A percentile compares a stretch with the other conserved stretches of the same genome.
Evolutionary conservation across 2,797 vertebrate species (phyloP).

Genomic region (Pseudochromis fuscus): DNA sequence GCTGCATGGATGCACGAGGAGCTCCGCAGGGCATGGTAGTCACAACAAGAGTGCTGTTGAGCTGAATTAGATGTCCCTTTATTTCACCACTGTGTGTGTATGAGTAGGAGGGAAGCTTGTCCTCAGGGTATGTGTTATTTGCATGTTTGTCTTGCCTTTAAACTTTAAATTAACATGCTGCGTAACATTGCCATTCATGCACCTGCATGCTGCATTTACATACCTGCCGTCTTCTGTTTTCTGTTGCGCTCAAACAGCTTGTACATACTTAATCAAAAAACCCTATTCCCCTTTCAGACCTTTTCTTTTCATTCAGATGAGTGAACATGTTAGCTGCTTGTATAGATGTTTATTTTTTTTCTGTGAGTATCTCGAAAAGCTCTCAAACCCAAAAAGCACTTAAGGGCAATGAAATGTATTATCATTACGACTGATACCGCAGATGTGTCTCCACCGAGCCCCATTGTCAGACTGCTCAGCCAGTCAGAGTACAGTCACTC

Average conservation of each 20-base stretch:
- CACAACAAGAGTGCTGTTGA: conserved; percentile 50
- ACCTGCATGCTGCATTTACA: conserved; percentile 10
- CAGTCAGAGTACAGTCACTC: conserved; percentile 37
- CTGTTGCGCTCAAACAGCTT: not conserved
- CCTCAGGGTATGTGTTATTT: conserved; percentile 23
- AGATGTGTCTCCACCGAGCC: conserved; percentile 31
- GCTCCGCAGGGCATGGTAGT: conserved; percentile 49
- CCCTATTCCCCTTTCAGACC: conserved; percentile 1
- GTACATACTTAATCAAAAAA: not conserved
- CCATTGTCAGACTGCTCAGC: conserved; percentile 46
- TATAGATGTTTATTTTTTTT: not conserved
- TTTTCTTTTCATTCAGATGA: conserved; percentile 16
- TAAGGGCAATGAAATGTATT: conserved; percentile 44
- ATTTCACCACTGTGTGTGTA: conserved; percentile 35
- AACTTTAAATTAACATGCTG: conserved; percentile 20
- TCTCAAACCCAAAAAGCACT: conserved; percentile 45
- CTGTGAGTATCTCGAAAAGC: conserved; percentile 23
- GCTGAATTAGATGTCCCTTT: conserved; percentile 45
- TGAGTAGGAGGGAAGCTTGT: conserved; percentile 6
- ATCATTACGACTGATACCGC: conserved; percentile 33
- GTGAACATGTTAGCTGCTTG: not conserved
- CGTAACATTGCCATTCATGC: conserved; percentile 9
- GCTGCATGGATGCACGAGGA: conserved; percentile 45
- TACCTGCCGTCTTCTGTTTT: conserved; percentile 17
- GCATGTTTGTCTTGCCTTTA: conserved; percentile 21